Evolutionary conservation across 2,113 vertebrate species (phyloP), one percentile per base, ranked within the genome.

Genomic region (Apus apus): DNA sequence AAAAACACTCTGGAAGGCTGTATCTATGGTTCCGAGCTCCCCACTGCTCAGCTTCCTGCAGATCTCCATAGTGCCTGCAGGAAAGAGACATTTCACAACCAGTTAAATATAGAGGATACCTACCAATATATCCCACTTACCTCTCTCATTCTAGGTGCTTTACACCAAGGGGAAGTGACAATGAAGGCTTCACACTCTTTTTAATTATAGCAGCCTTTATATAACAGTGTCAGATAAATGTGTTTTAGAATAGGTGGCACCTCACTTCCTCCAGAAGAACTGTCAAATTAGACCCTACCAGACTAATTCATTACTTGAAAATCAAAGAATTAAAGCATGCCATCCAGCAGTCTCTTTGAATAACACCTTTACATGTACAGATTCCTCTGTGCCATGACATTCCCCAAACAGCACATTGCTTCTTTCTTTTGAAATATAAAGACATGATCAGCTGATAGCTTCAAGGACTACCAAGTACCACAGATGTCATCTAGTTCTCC

Each of bases 121-220:
- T 93, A 90, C 94, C 48, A 71, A 48, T 36, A 87, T 36, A 85
- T 90, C 85, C 93, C 93, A 89, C 92, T 94, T 94, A 91, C 94
- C 93, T 94, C 87, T 51, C 74, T 79, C 50, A 0, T 32, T 30
- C 87, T 57, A 96, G 94, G 92, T 93, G 82, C 92, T 90, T 56
- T 67, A 45, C 86, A 9, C 38, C 51, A 4, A 67, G 95, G 30
- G 76, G 51, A 94, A 85, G 93, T 83, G 95, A 61, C 79, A 88
- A 86, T 50, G 75, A 14, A 92, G 82, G n/a, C 71, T 95, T 96
- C 96, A 77, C 94, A 84, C 87, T 50, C 53, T 56, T 34, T 87
- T 66, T 94, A 97, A 97, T 96, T 95, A 95, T 96, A 97, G 95
- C 95, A 90, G 92, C 87, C 67, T 88, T 97, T 96, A 96, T 87